These are phyloP conservation scores for Lithobates sylvaticus DNA, from an alignment of 2,797 vertebrate species.

Conservation along the genomic window DNA sequence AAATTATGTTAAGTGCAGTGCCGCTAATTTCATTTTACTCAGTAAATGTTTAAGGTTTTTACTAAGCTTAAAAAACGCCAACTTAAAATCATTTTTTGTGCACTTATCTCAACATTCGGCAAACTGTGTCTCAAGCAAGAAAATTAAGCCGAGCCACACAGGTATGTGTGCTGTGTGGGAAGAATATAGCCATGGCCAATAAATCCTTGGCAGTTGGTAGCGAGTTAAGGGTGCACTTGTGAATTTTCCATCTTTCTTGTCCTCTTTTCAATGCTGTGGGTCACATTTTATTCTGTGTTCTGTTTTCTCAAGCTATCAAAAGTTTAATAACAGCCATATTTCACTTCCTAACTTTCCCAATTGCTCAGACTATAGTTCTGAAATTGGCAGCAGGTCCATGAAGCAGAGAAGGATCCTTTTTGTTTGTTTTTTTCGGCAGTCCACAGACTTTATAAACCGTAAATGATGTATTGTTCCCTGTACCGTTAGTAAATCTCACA, in stretches of 20 bases:
- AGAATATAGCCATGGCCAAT: not conserved
- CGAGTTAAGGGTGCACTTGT: not conserved
- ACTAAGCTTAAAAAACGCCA: not conserved
- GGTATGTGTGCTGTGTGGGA: not conserved
- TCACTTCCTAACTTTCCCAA: conserved; percentile 36
- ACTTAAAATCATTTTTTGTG: not conserved
- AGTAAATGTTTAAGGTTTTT: not conserved
- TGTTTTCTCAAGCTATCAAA: conserved; percentile 42
- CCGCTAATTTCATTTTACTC: not conserved
- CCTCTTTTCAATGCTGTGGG: not conserved
- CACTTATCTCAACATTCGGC: too few relatives aligned
- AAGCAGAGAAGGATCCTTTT: conserved; percentile 21
- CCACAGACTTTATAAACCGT: conserved; percentile 30
- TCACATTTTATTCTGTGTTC: conserved; percentile 32
- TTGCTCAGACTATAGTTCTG: conserved; percentile 26
- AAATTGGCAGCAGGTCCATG: conserved; percentile 35
- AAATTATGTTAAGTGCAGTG: too few relatives aligned
- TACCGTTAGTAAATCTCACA: conserved; percentile 27
- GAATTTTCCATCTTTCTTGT: not conserved
- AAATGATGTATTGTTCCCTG: conserved; percentile 43
- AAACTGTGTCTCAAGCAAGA: not conserved
- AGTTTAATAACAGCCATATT: conserved; percentile 40
- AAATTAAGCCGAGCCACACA: not conserved
- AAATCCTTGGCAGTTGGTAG: not conserved
- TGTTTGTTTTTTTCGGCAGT: conserved; percentile 2